phyloP scores from a whole-genome alignment of 2,113 vertebrate species.

The Phrynocephalus versicolor region DNA sequence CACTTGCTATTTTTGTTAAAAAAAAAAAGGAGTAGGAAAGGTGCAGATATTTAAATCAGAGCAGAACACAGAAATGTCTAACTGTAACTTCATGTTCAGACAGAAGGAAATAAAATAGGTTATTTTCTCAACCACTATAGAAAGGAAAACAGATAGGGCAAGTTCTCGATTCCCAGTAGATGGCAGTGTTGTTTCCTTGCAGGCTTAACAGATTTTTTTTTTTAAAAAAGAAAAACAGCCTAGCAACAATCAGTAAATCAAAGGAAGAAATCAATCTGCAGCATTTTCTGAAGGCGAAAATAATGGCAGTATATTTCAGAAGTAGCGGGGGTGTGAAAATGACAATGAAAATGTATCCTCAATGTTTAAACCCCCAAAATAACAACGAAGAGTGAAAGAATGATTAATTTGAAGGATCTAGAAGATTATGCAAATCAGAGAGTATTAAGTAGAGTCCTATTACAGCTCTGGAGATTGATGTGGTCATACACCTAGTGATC shows the following conservation, averaged over 20 bases:
- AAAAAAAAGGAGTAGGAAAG: too few relatives aligned
- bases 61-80: background rate
- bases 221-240: conserved; percentile 2
- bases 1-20: too few relatives aligned
- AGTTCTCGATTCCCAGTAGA: conserved; percentile 71
- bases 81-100: background rate
- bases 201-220: conserved; percentile 8
- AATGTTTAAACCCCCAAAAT: background rate
- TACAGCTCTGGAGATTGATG: conserved; percentile 36
- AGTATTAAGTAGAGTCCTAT: conserved; percentile 18
- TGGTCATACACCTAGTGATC: background rate
- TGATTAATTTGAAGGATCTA: background rate
- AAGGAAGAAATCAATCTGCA: conserved; percentile 37
- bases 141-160: conserved; percentile 41
- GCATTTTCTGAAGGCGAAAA: conserved; percentile 36
- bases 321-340: background rate
- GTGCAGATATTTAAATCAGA: background rate
- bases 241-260: background rate
- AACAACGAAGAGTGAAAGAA: background rate
- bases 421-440: conserved; percentile 8
- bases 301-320: conserved; percentile 12
- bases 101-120: background rate
- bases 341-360: background rate
- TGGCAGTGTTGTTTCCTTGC: conserved; percentile 75
- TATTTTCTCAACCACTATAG: background rate